Base-by-base conservation (phyloP, 2,888 invertebrate species). In the Athalia cordata region DNA sequence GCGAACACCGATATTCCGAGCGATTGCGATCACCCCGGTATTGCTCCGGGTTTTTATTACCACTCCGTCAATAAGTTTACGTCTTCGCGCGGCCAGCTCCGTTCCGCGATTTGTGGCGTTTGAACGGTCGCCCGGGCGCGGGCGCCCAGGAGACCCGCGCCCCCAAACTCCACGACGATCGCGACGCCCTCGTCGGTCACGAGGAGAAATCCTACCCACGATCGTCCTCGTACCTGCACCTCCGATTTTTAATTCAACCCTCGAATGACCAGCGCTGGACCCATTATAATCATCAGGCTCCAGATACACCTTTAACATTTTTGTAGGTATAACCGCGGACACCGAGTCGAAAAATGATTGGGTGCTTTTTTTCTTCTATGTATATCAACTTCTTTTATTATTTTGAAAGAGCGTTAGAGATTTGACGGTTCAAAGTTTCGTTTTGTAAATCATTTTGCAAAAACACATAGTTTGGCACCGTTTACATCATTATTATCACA, bases 41-140 rank as follows among this genome's bases (percentile, higher is more conserved):
- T 50, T 0, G 6, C 64, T 43, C 55, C 64, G 9, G 80, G 74
- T 61, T 79, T 9, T 55, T 52, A 13, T n/a, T 80, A 75, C 52
- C 77, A 76, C 49, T 75, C 11, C 45, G 50, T 29, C 29, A 29
- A 81, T 80, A 81, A 81, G 57, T 72, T 79, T 77, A 80, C 50
- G 70, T 11, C n/a, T 49, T 74, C 61, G 50, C 62, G 11, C 29
- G n/a, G 64, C 9, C 45, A 65, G 59, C 72, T 75, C 62, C 11
- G 62, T 75, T 75, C 62, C 75, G 47, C 52, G 62, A 64, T 75
- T 75, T 64, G 43, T 52, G 62, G 13, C 75, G 61, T 75, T 75
- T 64, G 75, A 75, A 75, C 75, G 75, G 29, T 50, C 43, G 13
- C 75, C 75, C 59, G 72, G 59, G 72, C 15, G 11, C 5, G 5